Evolutionary conservation across 64 coral and sea anemone genomes (phyloP), one percentile per base, ranked within the genome.

Genomic region (Trachythela sp.): DNA sequence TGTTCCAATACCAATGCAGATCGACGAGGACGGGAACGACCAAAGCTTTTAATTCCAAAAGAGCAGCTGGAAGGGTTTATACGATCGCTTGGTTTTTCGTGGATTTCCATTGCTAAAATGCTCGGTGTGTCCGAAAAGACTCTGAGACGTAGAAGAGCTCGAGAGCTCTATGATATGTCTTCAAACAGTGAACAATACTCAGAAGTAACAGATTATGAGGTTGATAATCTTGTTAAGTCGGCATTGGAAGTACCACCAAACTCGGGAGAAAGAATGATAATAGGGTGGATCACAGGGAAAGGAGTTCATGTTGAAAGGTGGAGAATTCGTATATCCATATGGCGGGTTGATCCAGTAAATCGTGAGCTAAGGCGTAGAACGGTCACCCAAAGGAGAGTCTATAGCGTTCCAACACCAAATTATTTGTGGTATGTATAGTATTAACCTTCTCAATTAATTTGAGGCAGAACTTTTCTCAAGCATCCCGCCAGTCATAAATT

Each of bases 231-330:
- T 85, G 91, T 92, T 33, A 86, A 77, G 45, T 72, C 85, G 86
- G 50, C 54, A 36, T 68, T 93, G 48, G 59, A 85, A 60, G 41
- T 84, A 20, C 88, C 91, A 42, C 85, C 67, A 80, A 92, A 92
- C 52, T 92, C 91, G 14, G 91, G 92, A 24, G 92, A 93, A 89
- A 84, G 67, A 48, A 93, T 89, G 58, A 45, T 93, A 29, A 89
- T 86, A 33, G 92, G 84, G 30, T 85, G 54, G 29, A 71, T 93
- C 2, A 89, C 58, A 31, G 88, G 92, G 49, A 93, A 84, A 89
- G 87, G 92, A 45, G 54, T 87, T 77, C 37, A 59, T 30, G 59
- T 93, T 48, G 87, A 93, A 83, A 93, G 92, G 50, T 89, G 84
- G 83, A 89, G 87, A 71, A 17, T 92, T 30, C 88, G 87, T 18